phyloP scores from a whole-genome alignment of 2,113 vertebrate species.

The Halcyon senegalensis region DNA sequence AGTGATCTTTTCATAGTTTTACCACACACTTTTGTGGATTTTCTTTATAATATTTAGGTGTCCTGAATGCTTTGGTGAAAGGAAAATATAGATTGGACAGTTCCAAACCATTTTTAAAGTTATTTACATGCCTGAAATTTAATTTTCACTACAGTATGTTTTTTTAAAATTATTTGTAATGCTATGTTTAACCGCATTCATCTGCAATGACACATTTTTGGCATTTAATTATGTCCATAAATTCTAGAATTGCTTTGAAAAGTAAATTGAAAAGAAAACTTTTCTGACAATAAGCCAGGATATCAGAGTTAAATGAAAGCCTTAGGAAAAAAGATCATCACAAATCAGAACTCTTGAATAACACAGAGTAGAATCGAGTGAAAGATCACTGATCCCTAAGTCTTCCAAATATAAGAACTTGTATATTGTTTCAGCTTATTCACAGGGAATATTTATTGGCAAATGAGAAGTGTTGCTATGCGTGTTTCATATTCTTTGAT shows the following conservation, averaged over 20 bases:
- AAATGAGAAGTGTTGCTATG: neutral
- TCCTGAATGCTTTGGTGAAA: neutral
- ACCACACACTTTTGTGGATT: neutral
- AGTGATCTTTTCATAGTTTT: accelerated
- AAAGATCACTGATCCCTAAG: neutral
- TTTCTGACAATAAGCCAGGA: neutral
- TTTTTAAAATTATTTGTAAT: neutral
- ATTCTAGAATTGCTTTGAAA: neutral
- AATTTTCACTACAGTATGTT: neutral
- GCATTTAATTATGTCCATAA: neutral
- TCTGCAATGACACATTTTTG: neutral
- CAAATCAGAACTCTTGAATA: neutral
- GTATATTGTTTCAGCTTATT: neutral
- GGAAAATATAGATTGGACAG: neutral
- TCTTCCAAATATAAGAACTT: neutral
- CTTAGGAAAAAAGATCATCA: neutral
- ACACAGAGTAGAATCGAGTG: neutral
- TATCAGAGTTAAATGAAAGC: neutral
- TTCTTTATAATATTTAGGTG: neutral
- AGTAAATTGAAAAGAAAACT: neutral
- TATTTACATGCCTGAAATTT: neutral
- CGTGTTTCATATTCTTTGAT: neutral
- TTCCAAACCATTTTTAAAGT: neutral
- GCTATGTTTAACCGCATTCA: neutral
- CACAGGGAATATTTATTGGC: neutral